Percentiles rank a stretch among this genome's conserved stretches.
Evolutionary conservation across 2,113 vertebrate genomes (phyloP).

Genomic region (Holacanthus passer): DNA sequence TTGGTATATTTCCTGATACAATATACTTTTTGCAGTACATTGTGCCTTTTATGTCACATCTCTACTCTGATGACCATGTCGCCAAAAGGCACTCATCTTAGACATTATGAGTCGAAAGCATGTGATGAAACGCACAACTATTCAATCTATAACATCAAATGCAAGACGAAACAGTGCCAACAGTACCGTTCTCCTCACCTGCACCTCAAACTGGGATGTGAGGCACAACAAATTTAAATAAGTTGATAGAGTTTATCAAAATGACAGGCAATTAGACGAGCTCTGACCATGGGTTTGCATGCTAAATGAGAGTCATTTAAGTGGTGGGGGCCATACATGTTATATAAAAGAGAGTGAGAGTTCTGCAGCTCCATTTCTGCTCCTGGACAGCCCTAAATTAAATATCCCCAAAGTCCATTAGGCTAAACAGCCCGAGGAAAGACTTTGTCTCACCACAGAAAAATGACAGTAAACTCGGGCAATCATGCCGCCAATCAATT

Average conservation of each 20-base stretch:
- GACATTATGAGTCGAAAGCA: neutral
- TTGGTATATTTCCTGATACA: neutral
- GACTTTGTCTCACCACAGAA: constrained; percentile 80
- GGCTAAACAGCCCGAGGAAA: constrained; percentile 85
- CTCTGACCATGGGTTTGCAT: constrained; percentile 76
- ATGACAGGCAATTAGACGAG: constrained; percentile 84
- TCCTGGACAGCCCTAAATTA: constrained; percentile 82
- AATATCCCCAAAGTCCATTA: constrained; percentile 85
- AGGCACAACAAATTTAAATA: constrained; percentile 80
- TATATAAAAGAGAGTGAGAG: constrained; percentile 70
- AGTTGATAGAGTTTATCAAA: constrained; percentile 84
- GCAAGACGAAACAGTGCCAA: neutral
- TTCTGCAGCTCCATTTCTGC: constrained; percentile 66
- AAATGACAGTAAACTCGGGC: constrained; percentile 86
- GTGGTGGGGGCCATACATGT: constrained; percentile 71
- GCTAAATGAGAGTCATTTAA: constrained; percentile 82
- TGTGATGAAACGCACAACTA: constrained; percentile 23
- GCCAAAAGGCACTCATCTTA: neutral
- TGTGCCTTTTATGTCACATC: constrained; percentile 5
- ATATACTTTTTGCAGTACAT: neutral
- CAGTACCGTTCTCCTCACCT: constrained; percentile 50
- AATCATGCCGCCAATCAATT: constrained; percentile 86
- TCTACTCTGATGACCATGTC: neutral
- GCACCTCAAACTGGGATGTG: constrained; percentile 62
- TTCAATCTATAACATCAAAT: constrained; percentile 21